A percentile compares a stretch with the other conserved stretches of the same genome.
These are phyloP conservation scores for Astreopora myriophthalma DNA, from an alignment of 64 coral and sea anemone species.

Conservation along the genomic window DNA sequence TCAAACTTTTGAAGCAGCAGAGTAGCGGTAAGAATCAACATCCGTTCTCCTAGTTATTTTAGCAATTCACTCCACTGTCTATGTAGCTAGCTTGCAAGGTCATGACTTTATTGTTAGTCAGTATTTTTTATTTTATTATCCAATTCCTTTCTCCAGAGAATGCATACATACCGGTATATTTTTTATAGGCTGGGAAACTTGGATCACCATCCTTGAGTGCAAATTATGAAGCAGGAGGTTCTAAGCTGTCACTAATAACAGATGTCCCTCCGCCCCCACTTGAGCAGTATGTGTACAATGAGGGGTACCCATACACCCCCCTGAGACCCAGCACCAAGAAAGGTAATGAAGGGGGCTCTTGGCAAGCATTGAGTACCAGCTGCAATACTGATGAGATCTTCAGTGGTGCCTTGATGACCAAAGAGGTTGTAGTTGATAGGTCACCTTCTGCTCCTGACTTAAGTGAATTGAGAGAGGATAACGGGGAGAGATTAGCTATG, in stretches of 20 bases:
- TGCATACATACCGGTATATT: too few species aligned
- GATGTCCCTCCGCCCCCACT: constrained; percentile 87
- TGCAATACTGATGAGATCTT: constrained; percentile 78
- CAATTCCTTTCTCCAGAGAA: too few species aligned
- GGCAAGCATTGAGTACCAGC: neutral
- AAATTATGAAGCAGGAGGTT: constrained; percentile 26
- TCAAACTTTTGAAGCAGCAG: too few species aligned
- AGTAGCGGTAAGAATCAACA: too few species aligned
- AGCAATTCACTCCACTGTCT: too few species aligned
- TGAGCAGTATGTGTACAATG: constrained; percentile 92
- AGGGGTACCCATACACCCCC: constrained; percentile 74
- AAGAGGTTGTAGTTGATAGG: constrained; percentile 75
- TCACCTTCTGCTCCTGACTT: constrained; percentile 32
- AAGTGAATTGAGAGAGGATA: constrained; percentile 68
- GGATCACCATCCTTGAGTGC: neutral
- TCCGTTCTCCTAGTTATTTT: too few species aligned
- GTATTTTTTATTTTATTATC: too few species aligned
- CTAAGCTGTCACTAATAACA: constrained; percentile 73
- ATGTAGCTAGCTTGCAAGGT: too few species aligned
- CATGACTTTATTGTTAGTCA: too few species aligned
- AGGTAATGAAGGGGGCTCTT: constrained; percentile 25
- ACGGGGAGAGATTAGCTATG: constrained; percentile 85
- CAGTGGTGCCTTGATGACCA: constrained; percentile 85
- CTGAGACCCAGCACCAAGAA: constrained; percentile 77
- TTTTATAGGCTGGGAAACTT: neutral